Evolutionary conservation across 2,113 vertebrate species (phyloP).

Genomic region (Daphoenositta chrysoptera): DNA sequence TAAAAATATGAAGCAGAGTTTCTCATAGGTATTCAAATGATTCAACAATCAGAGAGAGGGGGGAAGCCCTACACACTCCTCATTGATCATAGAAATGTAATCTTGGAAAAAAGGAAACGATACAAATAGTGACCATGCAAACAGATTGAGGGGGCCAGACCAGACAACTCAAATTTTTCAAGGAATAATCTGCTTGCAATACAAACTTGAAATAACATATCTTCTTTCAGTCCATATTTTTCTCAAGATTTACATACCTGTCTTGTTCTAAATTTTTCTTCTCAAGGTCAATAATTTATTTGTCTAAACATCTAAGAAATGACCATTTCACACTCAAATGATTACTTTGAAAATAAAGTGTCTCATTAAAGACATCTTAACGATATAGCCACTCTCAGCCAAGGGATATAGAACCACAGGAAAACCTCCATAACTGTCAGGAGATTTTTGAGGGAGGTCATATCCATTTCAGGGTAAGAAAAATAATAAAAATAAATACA

Average conservation of each 20-base stretch:
- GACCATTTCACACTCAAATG: neutral
- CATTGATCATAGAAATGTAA: accelerated
- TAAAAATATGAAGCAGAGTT: neutral
- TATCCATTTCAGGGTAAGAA: neutral
- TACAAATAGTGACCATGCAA: neutral
- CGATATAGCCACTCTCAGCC: neutral
- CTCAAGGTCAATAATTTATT: neutral
- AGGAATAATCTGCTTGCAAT: neutral
- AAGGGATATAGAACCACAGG: neutral
- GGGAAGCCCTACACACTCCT: neutral
- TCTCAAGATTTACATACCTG: neutral
- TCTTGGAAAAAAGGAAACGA: neutral
- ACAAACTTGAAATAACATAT: neutral
- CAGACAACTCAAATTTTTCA: neutral
- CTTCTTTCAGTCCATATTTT: neutral
- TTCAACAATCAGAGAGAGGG: neutral
- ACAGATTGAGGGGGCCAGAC: neutral
- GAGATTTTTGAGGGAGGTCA: neutral
- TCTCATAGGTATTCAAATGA: neutral
- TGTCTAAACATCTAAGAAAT: neutral
- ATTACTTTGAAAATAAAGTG: neutral
- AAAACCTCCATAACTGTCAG: neutral
- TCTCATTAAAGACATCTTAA: neutral
- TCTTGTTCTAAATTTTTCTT: neutral
- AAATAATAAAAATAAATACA: neutral